phyloP scores from a whole-genome alignment of 2,797 vertebrate species.

The Ceryle rudis region DNA sequence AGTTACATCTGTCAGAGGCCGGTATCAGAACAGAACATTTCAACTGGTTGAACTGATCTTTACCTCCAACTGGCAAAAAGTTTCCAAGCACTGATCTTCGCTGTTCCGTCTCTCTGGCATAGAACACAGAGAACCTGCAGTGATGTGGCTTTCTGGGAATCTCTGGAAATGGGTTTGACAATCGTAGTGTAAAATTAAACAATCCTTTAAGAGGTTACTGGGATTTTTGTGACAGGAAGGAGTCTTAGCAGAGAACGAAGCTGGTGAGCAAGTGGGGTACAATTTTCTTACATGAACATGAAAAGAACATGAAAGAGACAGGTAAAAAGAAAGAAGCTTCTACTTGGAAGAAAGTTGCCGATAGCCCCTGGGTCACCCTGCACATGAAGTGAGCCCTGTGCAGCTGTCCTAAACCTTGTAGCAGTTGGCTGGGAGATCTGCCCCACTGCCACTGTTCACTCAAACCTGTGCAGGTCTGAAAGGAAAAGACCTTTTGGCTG shows the following conservation, averaged over 20 bases:
- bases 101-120: background rate
- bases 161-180: background rate
- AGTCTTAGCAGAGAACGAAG: background rate
- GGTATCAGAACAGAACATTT: background rate
- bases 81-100: background rate
- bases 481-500: background rate
- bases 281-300: background rate
- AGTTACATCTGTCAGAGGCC: background rate
- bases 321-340: background rate
- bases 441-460: background rate
- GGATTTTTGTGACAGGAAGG: background rate
- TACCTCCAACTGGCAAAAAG: background rate
- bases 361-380: background rate
- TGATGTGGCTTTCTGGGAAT: background rate
- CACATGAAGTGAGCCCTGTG: background rate
- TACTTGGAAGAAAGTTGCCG: background rate
- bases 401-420: background rate
- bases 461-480: background rate
- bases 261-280: background rate
- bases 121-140: background rate
- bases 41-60: background rate
- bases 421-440: fast-evolving
- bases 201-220: background rate
- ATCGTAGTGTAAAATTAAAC: background rate
- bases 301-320: background rate